Base-by-base conservation (phyloP, 1,140 invertebrate genomes). In the Leptoteleia sp. region DNA sequence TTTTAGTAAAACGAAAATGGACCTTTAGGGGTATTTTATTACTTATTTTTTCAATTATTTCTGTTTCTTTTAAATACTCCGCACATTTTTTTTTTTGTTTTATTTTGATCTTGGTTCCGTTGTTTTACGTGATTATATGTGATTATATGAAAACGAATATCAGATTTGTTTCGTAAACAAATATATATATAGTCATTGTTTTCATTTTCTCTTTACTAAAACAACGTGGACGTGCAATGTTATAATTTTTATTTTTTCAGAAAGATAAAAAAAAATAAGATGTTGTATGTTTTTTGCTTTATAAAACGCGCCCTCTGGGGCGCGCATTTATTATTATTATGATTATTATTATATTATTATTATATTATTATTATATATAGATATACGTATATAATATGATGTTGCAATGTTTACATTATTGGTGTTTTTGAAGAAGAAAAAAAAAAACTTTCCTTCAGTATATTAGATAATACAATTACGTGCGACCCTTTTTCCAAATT, bases 371-470 rank as follows among this genome's bases (percentile, higher is more conserved):
- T 47, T 55, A 72, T 73, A 75, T 67, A 76, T 76, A 76, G 57
- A 76, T 76, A 76, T 76, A 76, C 64, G 13, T 76, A 76, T 76
- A 76, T 76, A 70, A 62, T 76, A 76, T 70, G 38, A 76, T 76
- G 64, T 76, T 68, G 73, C 64, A 76, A 70, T 76, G 73, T 76
- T 76, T 76, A 76, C 50, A 70, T 76, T 70, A 76, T 76, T 76
- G 50, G 64, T 70, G 64, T 76, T 76, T 76, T 76, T 35, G 37
- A n/a, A n/a, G n/a, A n/a, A n/a, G n/a, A n/a, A n/a, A 68, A 55
- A 62, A 43, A 55, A 65, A 54, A 62, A 22, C 38, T 76, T 68
- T 76, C 13, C 31, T 76, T 68, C 43, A 33, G 67, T 22, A 54
- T 54, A 76, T 76, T 73, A 73, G 52, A n/a, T 55, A 57, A 38